Percentiles rank a stretch among this genome's conserved stretches.
Conservation (phyloP, 2,797 vertebrate species). For the Falco columbarius region DNA sequence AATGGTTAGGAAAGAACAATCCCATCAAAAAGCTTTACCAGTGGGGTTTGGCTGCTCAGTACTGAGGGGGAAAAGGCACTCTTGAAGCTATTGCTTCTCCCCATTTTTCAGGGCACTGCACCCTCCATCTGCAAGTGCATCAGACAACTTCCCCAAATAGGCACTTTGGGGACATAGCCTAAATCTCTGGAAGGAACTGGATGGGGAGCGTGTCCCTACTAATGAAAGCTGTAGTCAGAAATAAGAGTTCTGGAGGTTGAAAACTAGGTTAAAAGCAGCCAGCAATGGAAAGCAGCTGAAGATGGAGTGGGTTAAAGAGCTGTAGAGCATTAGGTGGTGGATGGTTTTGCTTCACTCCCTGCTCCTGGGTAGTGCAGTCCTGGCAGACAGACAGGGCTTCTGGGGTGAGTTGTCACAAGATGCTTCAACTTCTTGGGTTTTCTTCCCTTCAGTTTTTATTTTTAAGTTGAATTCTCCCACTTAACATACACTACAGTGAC, state of each 20-base stretch:
- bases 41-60: not conserved
- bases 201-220: conserved; percentile 5
- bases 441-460: conserved; percentile 1
- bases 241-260: conserved; percentile 35
- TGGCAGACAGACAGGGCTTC: conserved; percentile 36
- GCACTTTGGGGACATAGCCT: conserved; percentile 50
- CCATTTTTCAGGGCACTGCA: conserved; percentile 14
- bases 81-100: not conserved
- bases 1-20: not conserved
- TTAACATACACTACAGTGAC: not conserved
- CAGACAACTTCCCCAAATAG: not conserved
- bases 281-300: not conserved
- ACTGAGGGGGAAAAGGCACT: not conserved
- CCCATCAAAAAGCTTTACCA: not conserved
- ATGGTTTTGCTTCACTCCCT: not conserved
- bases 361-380: not conserved
- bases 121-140: not conserved
- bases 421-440: not conserved
- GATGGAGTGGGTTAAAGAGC: conserved; percentile 49
- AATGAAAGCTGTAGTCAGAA: conserved; percentile 30
- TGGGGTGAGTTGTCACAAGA: conserved; percentile 23
- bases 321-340: not conserved
- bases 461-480: conserved; percentile 5
- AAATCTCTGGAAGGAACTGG: conserved; percentile 26
- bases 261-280: conserved; percentile 64